Evolutionary conservation across 2,797 vertebrate genomes (phyloP), one percentile per base, ranked within the genome.

Genomic region (Pantherophis vulpinus): DNA sequence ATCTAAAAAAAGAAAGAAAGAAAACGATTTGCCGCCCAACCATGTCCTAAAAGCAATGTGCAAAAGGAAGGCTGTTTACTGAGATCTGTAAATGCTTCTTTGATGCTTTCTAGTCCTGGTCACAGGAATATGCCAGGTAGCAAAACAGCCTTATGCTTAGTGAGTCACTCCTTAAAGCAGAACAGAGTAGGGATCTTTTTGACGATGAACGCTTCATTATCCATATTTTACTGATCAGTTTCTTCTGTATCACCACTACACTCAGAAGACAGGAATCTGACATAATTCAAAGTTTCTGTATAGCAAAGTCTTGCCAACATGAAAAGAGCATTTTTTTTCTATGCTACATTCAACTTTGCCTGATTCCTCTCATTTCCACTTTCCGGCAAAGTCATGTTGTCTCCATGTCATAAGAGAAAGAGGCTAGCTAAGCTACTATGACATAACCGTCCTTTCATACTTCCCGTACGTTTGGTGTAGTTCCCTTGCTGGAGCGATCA

Each of bases 401-500:
- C 79, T 94, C 95, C 93, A 92, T 8, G 9, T 95, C 92, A 94
- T 29, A 94, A 92, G 91, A 96, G 88, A 96, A 95, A 96, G 42
- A 32, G 93, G 94, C 94, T 95, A 91, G 94, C 94, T 95, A 91
- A 97, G 95, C 90, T 88, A 96, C 96, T 91, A 93, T 96, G 91
- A 96, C 95, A 97, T 27, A 18, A 42, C 42, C 13, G 16, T 96
- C 94, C 95, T 95, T 96, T 95, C 91, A 95, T 83, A 25, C 42
- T 25, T 37, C 60, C 92, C 95, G 93, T 1, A 8, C 0, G 66
- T 94, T 94, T 96, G 86, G 95, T 16, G 9, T 96, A 96, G 94
- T 94, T 97, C 94, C 95, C 95, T n/a, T 32, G 97, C 96, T 96
- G 96, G 92, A 97, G 94, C 97, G 95, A 97, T 97, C 95, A 96